These are phyloP conservation scores for Amaurobius ferox DNA, from an alignment of 2,888 invertebrate species.

Conservation along the genomic window DNA sequence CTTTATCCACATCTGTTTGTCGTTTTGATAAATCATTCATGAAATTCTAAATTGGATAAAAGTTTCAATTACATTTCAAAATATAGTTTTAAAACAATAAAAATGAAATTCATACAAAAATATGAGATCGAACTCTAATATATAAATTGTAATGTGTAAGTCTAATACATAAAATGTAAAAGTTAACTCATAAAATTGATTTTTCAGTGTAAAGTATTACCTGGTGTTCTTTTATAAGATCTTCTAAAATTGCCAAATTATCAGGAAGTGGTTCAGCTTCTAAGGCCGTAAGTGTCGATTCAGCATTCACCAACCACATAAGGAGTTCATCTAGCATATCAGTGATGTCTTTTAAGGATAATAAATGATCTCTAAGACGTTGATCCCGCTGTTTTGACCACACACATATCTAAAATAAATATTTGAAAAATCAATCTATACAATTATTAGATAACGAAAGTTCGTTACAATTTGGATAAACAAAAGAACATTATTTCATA, in stretches of 20 bases:
- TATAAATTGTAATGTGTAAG: too few species aligned
- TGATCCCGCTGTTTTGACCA: slow-evolving; percentile 85
- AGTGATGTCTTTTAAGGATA: slow-evolving; percentile 87
- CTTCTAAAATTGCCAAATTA: slow-evolving; percentile 89
- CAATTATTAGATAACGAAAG: too few species aligned
- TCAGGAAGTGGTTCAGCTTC: slow-evolving; percentile 93
- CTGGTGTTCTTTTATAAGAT: slow-evolving; percentile 92
- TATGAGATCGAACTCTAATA: background rate
- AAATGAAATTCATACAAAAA: background rate
- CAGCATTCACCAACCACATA: slow-evolving; percentile 93
- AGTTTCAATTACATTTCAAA: background rate
- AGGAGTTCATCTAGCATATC: slow-evolving; percentile 93
- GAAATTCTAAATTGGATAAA: slow-evolving; percentile 84
- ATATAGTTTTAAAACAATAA: background rate
- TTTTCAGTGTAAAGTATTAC: slow-evolving; percentile 56
- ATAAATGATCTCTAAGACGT: slow-evolving; percentile 89
- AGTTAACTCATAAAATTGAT: background rate
- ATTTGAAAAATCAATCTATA: too few species aligned
- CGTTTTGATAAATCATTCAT: slow-evolving; percentile 96
- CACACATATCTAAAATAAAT: slow-evolving; percentile 75
- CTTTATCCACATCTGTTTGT: slow-evolving; percentile 95
- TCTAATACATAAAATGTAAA: too few species aligned
- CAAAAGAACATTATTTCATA: too few species aligned
- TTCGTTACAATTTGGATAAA: too few species aligned
- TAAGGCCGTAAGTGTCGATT: slow-evolving; percentile 87